Conservation (phyloP, 1,140 invertebrate genomes). For the Geopemphigus sp. region DNA sequence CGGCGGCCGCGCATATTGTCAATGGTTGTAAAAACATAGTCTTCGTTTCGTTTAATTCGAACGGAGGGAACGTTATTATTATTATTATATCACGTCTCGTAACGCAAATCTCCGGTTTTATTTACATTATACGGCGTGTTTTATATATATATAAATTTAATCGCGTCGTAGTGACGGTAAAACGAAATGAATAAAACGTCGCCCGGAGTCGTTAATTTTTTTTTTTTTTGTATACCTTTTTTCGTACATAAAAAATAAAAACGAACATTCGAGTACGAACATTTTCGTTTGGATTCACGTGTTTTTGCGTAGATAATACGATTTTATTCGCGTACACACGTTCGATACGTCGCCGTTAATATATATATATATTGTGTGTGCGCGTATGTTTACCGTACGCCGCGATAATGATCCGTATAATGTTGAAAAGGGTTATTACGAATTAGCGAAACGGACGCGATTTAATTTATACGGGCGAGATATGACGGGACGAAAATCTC, state of each 20-base stretch:
- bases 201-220: neutral
- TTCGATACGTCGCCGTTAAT: no score
- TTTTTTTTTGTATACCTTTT: neutral
- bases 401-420: no score
- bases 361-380: no score
- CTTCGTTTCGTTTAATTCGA: neutral
- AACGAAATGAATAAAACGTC: neutral
- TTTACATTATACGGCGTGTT: neutral
- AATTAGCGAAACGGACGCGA: neutral
- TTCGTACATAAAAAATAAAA: no score
- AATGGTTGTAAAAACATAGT: neutral
- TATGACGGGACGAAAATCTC: neutral
- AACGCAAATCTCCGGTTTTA: neutral
- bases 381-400: no score
- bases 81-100: constrained; percentile 3
- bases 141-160: constrained; percentile 29
- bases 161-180: neutral
- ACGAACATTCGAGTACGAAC: no score
- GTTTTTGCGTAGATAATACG: neutral
- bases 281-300: neutral
- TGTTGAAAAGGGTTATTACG: neutral
- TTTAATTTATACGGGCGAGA: no score
- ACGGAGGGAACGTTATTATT: neutral
- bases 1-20: neutral
- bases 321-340: no score